Evolutionary conservation across 1,140 invertebrate species (phyloP), one percentile per base, ranked within the genome.

Genomic region (Kradibia gibbosae): DNA sequence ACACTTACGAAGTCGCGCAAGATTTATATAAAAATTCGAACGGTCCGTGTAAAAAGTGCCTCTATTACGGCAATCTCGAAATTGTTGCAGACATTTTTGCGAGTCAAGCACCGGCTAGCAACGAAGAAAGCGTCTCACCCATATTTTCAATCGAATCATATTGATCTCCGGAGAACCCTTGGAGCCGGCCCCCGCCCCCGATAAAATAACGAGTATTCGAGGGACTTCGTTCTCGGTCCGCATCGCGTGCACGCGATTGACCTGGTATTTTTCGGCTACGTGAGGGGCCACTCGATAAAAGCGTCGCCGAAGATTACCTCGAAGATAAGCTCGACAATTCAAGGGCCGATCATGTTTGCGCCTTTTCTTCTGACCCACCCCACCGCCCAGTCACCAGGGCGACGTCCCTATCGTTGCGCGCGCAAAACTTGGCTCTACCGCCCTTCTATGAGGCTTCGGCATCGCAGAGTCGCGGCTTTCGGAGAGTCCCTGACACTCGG

Each of bases 221-320:
- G 22, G 25, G 20, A 55, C 22, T n/a, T 3, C 53, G 1, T 55
- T 5, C 53, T n/a, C 72, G 8, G 28, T 25, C 20, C 28, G 53
- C 42, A 60, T 42, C 34, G 53, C 60, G 28, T 42, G 11, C n/a
- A 50, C 53, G 34, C 50, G 65, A 72, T 11, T 73, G 78, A 80
- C 53, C 67, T 80, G 70, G 78, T 60, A 80, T 80, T 80, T 72
- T n/a, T n/a, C 34, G 65, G 65, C 15, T 73, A 80, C 78, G 78
- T 80, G 78, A 80, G 36, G 28, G 15, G 50, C 48, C 45, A 71
- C 55, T 78, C 65, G 77, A 78, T 78, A 71, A 36, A 31, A 50
- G 45, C 39, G 28, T 60, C 3, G 60, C 60, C 17, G 62, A 31
- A 31, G 36, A 39, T 55, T 34, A 11, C 5, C 11, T n/a, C 75